These are phyloP conservation scores for Nephrotoma guestfalica DNA, from an alignment of 2,888 invertebrate genomes.

Conservation along the genomic window DNA sequence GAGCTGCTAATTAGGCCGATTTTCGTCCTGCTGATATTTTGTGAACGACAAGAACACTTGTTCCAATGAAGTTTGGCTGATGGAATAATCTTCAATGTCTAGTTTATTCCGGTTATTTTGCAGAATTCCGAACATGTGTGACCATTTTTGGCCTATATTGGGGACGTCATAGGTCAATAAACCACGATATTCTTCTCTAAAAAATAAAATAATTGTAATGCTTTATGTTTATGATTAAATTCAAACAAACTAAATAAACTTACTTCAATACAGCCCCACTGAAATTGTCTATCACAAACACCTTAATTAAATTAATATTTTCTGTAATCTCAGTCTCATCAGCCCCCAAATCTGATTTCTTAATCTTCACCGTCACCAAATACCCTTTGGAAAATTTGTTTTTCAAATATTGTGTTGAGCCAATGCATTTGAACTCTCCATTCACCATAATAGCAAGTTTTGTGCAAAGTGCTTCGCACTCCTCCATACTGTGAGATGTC, in stretches of 20 bases:
- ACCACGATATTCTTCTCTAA: slow-evolving; percentile 54
- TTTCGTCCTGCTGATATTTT: slow-evolving; percentile 30
- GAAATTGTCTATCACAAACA: slow-evolving; percentile 21
- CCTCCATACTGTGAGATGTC: slow-evolving; percentile 79
- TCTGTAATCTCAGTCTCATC: neutral
- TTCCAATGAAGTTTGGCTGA: slow-evolving; percentile 67
- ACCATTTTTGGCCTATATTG: slow-evolving; percentile 42
- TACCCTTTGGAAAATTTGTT: slow-evolving; percentile 42
- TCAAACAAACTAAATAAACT: slow-evolving; percentile 12
- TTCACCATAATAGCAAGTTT: slow-evolving; percentile 49
- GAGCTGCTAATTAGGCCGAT: slow-evolving; percentile 12
- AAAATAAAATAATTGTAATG: slow-evolving; percentile 1
- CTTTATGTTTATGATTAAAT: neutral
- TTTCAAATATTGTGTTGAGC: slow-evolving; percentile 61
- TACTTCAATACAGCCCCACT: slow-evolving; percentile 23
- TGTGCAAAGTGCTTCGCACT: slow-evolving; percentile 70
- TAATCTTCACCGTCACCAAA: neutral
- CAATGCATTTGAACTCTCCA: slow-evolving; percentile 41
- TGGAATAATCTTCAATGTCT: slow-evolving; percentile 60
- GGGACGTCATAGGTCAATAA: slow-evolving; percentile 55
- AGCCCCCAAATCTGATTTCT: neutral
- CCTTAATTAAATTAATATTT: slow-evolving; percentile 15
- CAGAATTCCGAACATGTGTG: slow-evolving; percentile 53
- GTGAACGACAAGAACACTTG: slow-evolving; percentile 61
- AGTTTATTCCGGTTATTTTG: slow-evolving; percentile 42